Base-by-base conservation (phyloP, 1,140 invertebrate genomes). In the Amyelois transitella region DNA sequence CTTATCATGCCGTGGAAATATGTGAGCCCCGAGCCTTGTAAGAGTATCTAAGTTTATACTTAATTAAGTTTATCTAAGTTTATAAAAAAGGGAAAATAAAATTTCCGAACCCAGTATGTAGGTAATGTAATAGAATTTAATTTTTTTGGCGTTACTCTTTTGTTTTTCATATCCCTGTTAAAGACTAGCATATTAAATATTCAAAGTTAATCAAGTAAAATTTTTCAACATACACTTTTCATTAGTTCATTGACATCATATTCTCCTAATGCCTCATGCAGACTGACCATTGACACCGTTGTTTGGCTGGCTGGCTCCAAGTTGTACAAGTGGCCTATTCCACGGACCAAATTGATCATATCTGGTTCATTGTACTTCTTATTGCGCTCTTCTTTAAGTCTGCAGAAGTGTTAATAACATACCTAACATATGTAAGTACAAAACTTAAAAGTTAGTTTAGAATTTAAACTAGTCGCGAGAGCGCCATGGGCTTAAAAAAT, bases 231-330 rank as follows among this genome's bases (percentile, higher is more conserved):
- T 66, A 86, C 82, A 55, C 67, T 70, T 67, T 63, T 60, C 84
- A 90, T 74, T 17, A 89, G 70, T 61, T 81, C 65, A 55, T 88
- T 75, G 55, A 90, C 70, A 51, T 88, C 75, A 57, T 89, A 89
- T 5, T 80, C 62, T 2, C 77, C 78, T 19, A 89, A 59, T 18
- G 73, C 67, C 0, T 62, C 20, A 50, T 89, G 86, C 5, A 88
- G 61, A 44, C 74, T 54, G 49, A 77, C 64, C 2, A 77, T 55
- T 20, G 70, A 56, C 1, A 67, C 52, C 2, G 52, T 56, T 6
- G 77, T 74, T 14, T 70, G 54, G 10, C 69, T 64, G 25, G 69
- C 56, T 8, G 69, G 51, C 32, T 75, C 66, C 10, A 80, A 60
- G 45, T 86, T 79, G 58, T 88, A 89, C 5, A 88, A 52, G 51